These are phyloP conservation scores for Pomatostomus ruficeps DNA, from an alignment of 2,113 vertebrate species.

Conservation along the genomic window DNA sequence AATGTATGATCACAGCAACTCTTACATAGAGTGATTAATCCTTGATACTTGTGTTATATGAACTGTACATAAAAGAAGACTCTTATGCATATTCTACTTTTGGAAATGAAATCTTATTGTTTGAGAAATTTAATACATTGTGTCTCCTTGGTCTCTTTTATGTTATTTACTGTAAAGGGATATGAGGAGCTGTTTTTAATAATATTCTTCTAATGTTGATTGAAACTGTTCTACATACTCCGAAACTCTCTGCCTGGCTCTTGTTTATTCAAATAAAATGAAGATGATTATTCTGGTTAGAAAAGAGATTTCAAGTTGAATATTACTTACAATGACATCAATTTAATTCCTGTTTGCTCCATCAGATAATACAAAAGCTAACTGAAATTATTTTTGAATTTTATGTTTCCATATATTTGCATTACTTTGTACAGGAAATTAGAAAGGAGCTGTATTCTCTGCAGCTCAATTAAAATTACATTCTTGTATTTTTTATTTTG, in stretches of 20 bases:
- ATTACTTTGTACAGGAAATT: background rate
- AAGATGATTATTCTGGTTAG: slow-evolving; percentile 40
- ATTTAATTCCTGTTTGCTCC: background rate
- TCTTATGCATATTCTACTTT: background rate
- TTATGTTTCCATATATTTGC: background rate
- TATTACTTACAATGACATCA: background rate
- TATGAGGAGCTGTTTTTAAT: background rate
- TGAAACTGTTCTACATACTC: background rate
- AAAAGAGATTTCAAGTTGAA: slow-evolving; percentile 7
- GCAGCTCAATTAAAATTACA: background rate
- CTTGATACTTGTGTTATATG: background rate
- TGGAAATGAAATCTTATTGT: slow-evolving; percentile 6
- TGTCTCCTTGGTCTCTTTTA: background rate
- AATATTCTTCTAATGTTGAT: background rate
- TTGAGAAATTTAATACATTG: background rate
- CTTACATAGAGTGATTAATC: background rate
- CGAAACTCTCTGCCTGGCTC: background rate
- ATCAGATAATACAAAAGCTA: background rate
- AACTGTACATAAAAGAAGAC: background rate
- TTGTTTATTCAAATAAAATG: slow-evolving; percentile 30
- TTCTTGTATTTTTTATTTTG: background rate
- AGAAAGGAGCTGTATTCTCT: background rate
- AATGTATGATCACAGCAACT: background rate
- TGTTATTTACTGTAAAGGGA: background rate
- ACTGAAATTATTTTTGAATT: background rate